Evolutionary conservation across 1,140 invertebrate species (phyloP).

Genomic region (Microplitis mediator): DNA sequence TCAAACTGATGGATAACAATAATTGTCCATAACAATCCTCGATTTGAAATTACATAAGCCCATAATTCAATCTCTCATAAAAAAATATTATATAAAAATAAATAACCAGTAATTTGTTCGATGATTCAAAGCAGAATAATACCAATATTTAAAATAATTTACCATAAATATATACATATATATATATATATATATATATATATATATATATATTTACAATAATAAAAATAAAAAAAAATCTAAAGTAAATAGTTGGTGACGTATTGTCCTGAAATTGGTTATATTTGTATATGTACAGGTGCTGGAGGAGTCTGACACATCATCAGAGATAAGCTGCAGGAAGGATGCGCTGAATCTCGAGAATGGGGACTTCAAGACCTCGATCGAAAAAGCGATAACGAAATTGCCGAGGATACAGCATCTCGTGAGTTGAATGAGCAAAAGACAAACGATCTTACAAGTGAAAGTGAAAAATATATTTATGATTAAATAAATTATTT

Average conservation of each 20-base stretch:
- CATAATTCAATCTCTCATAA: not conserved
- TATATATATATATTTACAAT: not conserved
- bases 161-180: no score
- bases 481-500: not conserved
- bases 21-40: not conserved
- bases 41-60: not conserved
- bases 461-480: slow-evolving; percentile 8
- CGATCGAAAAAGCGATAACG: slow-evolving; percentile 61
- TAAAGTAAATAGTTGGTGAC: not conserved
- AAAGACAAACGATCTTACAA: slow-evolving; percentile 15
- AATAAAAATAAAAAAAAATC: not conserved
- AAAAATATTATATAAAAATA: not conserved
- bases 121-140: not conserved
- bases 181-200: no score
- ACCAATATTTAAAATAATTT: not conserved
- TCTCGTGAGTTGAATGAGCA: slow-evolving; percentile 49
- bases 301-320: slow-evolving; percentile 65
- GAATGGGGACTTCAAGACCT: slow-evolving; percentile 59
- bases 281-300: slow-evolving; percentile 50
- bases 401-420: slow-evolving; percentile 64
- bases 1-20: not conserved
- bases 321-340: slow-evolving; percentile 64
- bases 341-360: slow-evolving; percentile 61
- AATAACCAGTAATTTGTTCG: not conserved
- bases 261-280: slow-evolving; percentile 22